phyloP scores from a whole-genome alignment of 2,113 vertebrate genomes.

The Anguilla japonica region DNA sequence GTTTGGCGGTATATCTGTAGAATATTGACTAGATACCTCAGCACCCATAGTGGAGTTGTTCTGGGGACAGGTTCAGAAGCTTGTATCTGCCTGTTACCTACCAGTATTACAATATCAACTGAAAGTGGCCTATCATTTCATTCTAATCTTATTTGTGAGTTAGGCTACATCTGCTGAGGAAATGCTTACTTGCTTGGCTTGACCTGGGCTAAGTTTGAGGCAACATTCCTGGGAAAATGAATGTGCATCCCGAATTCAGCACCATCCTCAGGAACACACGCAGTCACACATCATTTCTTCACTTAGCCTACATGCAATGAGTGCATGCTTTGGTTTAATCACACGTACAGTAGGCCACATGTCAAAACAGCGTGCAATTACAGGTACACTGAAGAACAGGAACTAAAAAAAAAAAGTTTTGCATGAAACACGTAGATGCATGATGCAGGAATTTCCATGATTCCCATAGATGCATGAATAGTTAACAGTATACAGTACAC shows the following conservation, averaged over 20 bases:
- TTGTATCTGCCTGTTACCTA: background rate
- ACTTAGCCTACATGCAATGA: background rate
- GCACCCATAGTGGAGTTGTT: background rate
- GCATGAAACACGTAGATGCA: background rate
- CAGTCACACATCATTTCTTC: background rate
- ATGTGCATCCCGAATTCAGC: background rate
- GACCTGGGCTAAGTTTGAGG: too few species aligned
- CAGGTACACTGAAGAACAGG: background rate
- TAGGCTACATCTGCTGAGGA: background rate
- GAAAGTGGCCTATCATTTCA: background rate
- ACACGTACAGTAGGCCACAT: background rate
- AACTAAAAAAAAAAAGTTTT: background rate
- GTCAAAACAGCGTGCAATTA: background rate
- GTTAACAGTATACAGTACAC: background rate
- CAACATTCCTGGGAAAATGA: background rate
- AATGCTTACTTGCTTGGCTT: too few species aligned
- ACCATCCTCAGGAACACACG: background rate
- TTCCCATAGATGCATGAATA: background rate
- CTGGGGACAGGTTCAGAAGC: background rate
- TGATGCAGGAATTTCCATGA: too few species aligned
- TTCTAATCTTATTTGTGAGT: background rate
- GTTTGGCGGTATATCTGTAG: background rate
- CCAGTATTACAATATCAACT: background rate
- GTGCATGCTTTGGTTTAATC: too few species aligned
- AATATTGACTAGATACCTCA: too few species aligned